A percentile compares a stretch with the other conserved stretches of the same genome.
phyloP scores from a whole-genome alignment of 2,888 invertebrate genomes.

The Thereva unica region DNA sequence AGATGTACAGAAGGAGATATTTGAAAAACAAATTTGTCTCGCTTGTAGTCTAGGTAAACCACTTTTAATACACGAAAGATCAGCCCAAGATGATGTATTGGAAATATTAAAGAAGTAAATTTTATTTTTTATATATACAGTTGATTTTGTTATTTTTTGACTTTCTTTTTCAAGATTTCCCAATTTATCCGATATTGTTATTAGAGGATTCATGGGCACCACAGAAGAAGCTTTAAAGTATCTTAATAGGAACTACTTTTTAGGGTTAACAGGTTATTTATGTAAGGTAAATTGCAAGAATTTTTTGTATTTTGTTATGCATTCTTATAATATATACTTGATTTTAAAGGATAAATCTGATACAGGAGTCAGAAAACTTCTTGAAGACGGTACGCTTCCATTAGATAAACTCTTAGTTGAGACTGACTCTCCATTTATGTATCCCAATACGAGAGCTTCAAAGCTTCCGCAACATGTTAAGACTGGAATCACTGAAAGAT shows the following conservation, averaged over 20 bases:
- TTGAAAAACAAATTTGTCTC: slow-evolving; percentile 83
- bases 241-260: slow-evolving; percentile 81
- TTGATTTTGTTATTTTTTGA: background rate
- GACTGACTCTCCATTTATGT: slow-evolving; percentile 96
- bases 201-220: slow-evolving; percentile 91
- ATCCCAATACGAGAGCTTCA: slow-evolving; percentile 90
- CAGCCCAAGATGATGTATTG: slow-evolving; percentile 84
- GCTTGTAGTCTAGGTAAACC: slow-evolving; percentile 87
- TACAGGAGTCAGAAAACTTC: slow-evolving; percentile 80
- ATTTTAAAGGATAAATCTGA: slow-evolving; percentile 82
- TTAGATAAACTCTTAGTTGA: slow-evolving; percentile 85
- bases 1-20: slow-evolving; percentile 81
- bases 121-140: slow-evolving; percentile 43
- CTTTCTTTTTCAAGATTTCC: slow-evolving; percentile 51
- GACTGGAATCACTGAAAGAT: slow-evolving; percentile 84
- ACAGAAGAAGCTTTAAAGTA: slow-evolving; percentile 82
- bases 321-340: background rate
- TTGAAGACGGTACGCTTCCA: slow-evolving; percentile 80
- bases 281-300: slow-evolving; percentile 50
- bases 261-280: slow-evolving; percentile 76
- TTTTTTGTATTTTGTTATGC: background rate
- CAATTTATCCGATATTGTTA: slow-evolving; percentile 75
- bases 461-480: slow-evolving; percentile 87
- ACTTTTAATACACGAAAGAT: slow-evolving; percentile 87
- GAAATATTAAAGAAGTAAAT: slow-evolving; percentile 65